Percentiles rank a stretch among this genome's conserved stretches.
Conservation (phyloP, 2,797 vertebrate species). For the Galagoides demidoff region DNA sequence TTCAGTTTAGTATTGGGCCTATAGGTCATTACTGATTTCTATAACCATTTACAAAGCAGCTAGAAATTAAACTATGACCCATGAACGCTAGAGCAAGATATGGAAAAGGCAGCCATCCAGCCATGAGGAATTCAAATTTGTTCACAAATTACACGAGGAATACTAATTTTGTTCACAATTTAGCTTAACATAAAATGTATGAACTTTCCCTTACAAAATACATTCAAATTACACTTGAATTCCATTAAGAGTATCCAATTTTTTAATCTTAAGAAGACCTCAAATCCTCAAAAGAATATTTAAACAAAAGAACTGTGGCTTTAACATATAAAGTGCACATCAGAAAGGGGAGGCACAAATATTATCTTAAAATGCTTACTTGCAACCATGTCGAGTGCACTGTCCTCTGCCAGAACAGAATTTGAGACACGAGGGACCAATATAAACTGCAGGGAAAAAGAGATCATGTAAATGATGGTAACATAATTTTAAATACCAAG, state of each 20-base stretch:
- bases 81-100: not conserved
- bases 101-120: not conserved
- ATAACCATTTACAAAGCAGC: slow-evolving; percentile 48
- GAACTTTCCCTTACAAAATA: slow-evolving; percentile 36
- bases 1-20: not conserved
- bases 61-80: not conserved
- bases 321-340: not conserved
- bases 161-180: slow-evolving; percentile 38
- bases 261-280: slow-evolving; percentile 65
- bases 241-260: slow-evolving; percentile 32
- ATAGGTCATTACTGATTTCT: slow-evolving; percentile 18
- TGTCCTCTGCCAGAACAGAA: slow-evolving; percentile 98
- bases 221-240: slow-evolving; percentile 11
- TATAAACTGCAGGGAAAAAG: slow-evolving; percentile 91
- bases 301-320: slow-evolving; percentile 45
- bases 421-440: slow-evolving; percentile 96
- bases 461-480: slow-evolving; percentile 64
- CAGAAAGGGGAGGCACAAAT: slow-evolving; percentile 31
- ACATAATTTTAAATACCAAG: slow-evolving; percentile 16
- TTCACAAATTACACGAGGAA: slow-evolving; percentile 55
- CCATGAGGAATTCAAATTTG: slow-evolving; percentile 44
- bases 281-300: slow-evolving; percentile 48
- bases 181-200: slow-evolving; percentile 48
- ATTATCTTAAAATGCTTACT: slow-evolving; percentile 89
- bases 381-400: slow-evolving; percentile 97